Base-by-base conservation (phyloP, 1,140 invertebrate species). In the Hyles vespertilio region DNA sequence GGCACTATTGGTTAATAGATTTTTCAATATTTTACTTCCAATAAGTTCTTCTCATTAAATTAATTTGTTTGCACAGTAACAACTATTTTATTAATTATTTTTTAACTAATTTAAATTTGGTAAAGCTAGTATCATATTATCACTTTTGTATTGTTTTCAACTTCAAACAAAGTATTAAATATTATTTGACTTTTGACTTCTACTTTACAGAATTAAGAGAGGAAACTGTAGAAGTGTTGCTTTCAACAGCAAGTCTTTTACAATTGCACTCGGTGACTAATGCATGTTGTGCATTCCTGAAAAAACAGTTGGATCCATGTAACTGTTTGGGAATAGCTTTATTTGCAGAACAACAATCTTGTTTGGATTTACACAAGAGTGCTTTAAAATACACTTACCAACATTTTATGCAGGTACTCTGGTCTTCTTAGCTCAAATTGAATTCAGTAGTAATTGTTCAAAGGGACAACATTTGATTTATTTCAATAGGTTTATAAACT, bases 251-350 rank as follows among this genome's bases (percentile, higher is more conserved):
- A 12, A 96, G 95, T 87, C 89, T 98, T 50, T 90, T 98, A 32
- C 96, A 98, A 84, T 89, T 98, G n/a, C 92, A 93, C 61, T 92
- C 96, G 70, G 96, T 98, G 32, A 95, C 97, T 10, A 94, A 95
- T 69, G 96, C 96, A 12, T 98, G 97, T 81, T 98, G 96, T 76
- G 92, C 93, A 71, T 98, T 97, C 83, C 90, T 99, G 33, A 94
- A 94, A 72, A 95, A 96, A 75, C 97, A 98, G 80, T 91, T 99
- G 45, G 96, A 98, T 89, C 97, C 97, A 1, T 97, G 96, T 69
- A 98, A 98, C 85, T 98, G 96, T 89, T 92, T 98, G 53, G 97
- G 97, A 2, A 98, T 98, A 76, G 92, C 95, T 49, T 92, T 97
- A 78, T 98, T 98, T 90, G 97, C 97, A 40, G 97, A 98, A 82